Evolutionary conservation across 2,113 vertebrate genomes (phyloP), one percentile per base, ranked within the genome.

Genomic region (Epinephelus cyanopodus): DNA sequence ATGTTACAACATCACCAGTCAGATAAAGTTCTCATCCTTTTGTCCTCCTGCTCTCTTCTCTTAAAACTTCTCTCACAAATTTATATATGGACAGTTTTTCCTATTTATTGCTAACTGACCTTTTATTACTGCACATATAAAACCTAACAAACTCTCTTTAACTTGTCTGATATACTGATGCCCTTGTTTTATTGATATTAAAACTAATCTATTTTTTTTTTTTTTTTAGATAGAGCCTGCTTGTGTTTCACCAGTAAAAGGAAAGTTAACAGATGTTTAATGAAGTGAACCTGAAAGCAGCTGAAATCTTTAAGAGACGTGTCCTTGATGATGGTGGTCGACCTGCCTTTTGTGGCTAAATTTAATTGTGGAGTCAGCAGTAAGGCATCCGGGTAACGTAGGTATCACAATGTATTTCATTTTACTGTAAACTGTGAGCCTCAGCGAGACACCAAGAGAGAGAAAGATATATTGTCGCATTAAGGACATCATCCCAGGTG

Each of bases 81-180:
- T 79, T 67, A 81, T 79, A 76, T 11, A 61, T 1, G 9, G 47
- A 25, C 76, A 80, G 48, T 62, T 74, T 88, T 58, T 79, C 45
- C 37, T 0, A 42, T 89, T 75, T 80, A 78, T 85, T 75, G 72
- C 79, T 27, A 47, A 74, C 42, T 78, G 73, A 74, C 64, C 53
- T 78, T 66, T 71, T 64, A 84, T 66, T 52, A 72, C 33, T 19
- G 29, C 54, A 3, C 64, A 14, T 47, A 81, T 81, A 69, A 57
- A 83, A 83, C 45, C 47, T 5, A 66, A 21, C 45, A 39, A 64
- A 70, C 21, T 50, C 62, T 65, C 72, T 63, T 75, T 11, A 74
- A 74, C 56, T 27, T 25, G 74, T 33, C 47, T 23, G 50, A 6
- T 42, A 23, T 5, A 61, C 63, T 39, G 37, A 69, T 67, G 75